Evolutionary conservation across 2,113 vertebrate genomes (phyloP), one percentile per base, ranked within the genome.

Genomic region (Paralichthys olivaceus): DNA sequence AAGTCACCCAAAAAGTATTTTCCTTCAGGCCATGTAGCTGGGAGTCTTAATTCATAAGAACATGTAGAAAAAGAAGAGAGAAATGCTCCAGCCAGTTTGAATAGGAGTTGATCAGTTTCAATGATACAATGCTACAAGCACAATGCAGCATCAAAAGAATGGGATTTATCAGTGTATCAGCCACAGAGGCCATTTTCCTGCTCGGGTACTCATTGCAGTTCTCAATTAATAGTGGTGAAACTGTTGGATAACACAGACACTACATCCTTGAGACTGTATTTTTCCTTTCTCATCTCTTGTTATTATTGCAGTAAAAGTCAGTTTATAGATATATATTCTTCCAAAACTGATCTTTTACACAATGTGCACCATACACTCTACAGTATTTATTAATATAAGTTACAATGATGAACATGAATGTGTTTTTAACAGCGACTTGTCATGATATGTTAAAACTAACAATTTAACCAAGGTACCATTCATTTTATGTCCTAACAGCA

Each of bases 401-500:
- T 14, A 51, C 3, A 7, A 47, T 51, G 11, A 40, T 40, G 12
- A 40, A 40, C 37, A 40, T 13, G 2, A 13, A 40, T 40, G 20
- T n/a, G 20, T 55, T 55, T 55, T 55, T 25, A 55, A 25, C 12
- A 55, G 9, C 3, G 5, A 22, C n/a, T 59, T 29, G n/a, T n/a
- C 9, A 5, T 11, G 0, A 8, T 25, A 32, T 45, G 19, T 59
- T 70, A 15, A 47, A 79, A 61, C 32, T 23, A 25, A 8, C 22
- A 37, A 17, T 28, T 17, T 7, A 4, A 58, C 3, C 6, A 25
- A 60, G 6, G n/a, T 61, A 53, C 69, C 55, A 28, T 12, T 9
- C 28, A 17, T 64, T 34, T 58, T 61, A 11, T 45, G 51, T 66
- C 45, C 75, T 79, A 26, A 13, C 49, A 34, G 62, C 61, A 60